Percentiles rank a stretch among this genome's conserved stretches.
Evolutionary conservation across 1,140 invertebrate genomes (phyloP).

Genomic region (Vanessa atalanta): DNA sequence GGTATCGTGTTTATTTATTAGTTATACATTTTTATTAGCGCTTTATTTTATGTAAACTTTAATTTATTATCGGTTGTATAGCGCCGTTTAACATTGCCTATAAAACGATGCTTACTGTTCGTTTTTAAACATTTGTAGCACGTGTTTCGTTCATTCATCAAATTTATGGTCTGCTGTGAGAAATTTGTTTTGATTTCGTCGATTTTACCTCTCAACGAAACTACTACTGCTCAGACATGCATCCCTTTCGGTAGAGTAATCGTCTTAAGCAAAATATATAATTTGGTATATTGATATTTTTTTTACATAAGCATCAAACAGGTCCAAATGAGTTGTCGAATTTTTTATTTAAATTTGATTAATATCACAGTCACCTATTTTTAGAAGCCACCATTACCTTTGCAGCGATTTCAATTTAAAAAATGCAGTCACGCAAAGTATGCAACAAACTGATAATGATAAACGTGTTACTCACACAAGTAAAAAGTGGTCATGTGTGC

Average conservation of each 20-base stretch:
- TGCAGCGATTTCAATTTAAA: constrained; percentile 1
- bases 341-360: too few relatives aligned
- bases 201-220: constrained; percentile 11
- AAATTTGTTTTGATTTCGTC: constrained; percentile 54
- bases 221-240: neutral
- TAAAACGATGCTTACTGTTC: constrained; percentile 76
- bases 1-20: constrained; percentile 81
- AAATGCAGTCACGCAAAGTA: constrained; percentile 39
- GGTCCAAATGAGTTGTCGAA: too few relatives aligned
- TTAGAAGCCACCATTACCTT: neutral
- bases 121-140: constrained; percentile 79
- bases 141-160: constrained; percentile 80
- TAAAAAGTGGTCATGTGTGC: constrained; percentile 49
- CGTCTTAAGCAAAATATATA: neutral
- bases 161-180: constrained; percentile 78
- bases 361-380: neutral
- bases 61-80: constrained; percentile 79
- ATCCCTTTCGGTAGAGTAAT: neutral
- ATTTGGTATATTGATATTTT: neutral
- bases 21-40: constrained; percentile 81
- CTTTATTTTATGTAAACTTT: constrained; percentile 80
- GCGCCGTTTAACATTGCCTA: constrained; percentile 79
- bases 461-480: constrained; percentile 48
- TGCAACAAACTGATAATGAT: constrained; percentile 52
- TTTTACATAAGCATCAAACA: neutral